Evolutionary conservation across 2,888 invertebrate genomes (phyloP).

Genomic region (Lasioglossum pauxillum): DNA sequence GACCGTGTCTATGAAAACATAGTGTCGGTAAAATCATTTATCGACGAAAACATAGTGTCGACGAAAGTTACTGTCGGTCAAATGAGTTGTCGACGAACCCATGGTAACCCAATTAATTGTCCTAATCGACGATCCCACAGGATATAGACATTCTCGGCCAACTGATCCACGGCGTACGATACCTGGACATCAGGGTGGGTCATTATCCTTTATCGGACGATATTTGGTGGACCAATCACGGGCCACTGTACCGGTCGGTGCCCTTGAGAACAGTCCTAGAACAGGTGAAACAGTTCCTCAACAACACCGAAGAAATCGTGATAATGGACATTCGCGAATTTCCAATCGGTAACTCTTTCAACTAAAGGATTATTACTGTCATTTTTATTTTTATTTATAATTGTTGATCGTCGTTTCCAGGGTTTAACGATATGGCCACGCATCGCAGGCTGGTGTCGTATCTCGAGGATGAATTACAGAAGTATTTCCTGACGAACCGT

Average conservation of each 20-base stretch:
- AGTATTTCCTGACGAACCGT: constrained; percentile 80
- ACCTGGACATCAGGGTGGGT: constrained; percentile 87
- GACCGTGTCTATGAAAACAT: no score
- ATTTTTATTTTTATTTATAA: neutral
- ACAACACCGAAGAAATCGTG: constrained; percentile 87
- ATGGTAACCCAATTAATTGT: neutral
- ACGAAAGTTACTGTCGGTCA: no score
- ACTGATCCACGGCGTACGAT: constrained; percentile 87
- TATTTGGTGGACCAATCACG: constrained; percentile 87
- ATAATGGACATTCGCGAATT: constrained; percentile 87
- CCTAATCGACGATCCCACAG: constrained; percentile 72
- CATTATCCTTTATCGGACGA: constrained; percentile 83
- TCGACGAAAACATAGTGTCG: no score
- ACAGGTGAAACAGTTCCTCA: constrained; percentile 86
- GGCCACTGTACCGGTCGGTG: constrained; percentile 84
- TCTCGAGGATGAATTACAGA: constrained; percentile 80
- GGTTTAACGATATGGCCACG: constrained; percentile 62
- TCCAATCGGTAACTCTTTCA: constrained; percentile 85
- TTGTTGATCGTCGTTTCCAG: neutral
- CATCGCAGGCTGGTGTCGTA: constrained; percentile 83
- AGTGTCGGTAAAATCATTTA: no score
- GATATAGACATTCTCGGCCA: constrained; percentile 87
- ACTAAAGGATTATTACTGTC: neutral
- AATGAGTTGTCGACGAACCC: no score
- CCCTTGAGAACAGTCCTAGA: constrained; percentile 85